These are phyloP conservation scores for Sebastiscus tertius DNA, from an alignment of 2,797 vertebrate species.

Conservation along the genomic window DNA sequence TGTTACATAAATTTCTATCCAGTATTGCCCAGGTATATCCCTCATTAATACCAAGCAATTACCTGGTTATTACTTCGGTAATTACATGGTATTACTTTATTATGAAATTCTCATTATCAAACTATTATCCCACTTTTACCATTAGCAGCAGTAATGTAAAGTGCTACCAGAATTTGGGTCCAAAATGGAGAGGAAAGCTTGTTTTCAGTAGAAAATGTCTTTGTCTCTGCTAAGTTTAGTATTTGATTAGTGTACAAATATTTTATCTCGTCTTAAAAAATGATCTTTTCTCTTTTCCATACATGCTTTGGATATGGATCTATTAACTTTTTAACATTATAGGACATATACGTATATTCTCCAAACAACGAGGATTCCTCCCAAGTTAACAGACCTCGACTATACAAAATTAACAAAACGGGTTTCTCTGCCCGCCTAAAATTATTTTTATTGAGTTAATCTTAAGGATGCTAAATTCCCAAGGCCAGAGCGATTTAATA, in stretches of 20 bases:
- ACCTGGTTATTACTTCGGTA: neutral
- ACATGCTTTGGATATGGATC: neutral
- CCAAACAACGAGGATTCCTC: neutral
- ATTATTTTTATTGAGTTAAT: neutral
- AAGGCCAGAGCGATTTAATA: neutral
- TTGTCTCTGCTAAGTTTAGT: neutral
- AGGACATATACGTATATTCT: slow-evolving; percentile 4
- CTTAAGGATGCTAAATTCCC: neutral
- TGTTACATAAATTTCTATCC: neutral
- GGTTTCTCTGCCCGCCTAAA: slow-evolving; percentile 3
- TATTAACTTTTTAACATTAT: slow-evolving; percentile 1
- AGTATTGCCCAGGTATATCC: neutral
- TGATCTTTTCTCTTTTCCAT: neutral
- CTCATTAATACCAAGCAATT: neutral
- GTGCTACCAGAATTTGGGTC: neutral
- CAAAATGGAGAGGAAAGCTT: neutral
- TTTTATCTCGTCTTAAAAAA: neutral
- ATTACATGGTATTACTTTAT: neutral
- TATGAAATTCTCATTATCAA: neutral
- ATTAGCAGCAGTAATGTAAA: neutral
- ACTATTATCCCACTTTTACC: neutral
- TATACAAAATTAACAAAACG: neutral
- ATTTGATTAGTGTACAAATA: neutral
- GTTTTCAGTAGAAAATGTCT: neutral
- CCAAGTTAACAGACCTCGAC: neutral